A percentile compares a stretch with the other conserved stretches of the same genome.
These are phyloP conservation scores for Lithobates sylvaticus DNA, from an alignment of 2,797 vertebrate genomes.

Conservation along the genomic window DNA sequence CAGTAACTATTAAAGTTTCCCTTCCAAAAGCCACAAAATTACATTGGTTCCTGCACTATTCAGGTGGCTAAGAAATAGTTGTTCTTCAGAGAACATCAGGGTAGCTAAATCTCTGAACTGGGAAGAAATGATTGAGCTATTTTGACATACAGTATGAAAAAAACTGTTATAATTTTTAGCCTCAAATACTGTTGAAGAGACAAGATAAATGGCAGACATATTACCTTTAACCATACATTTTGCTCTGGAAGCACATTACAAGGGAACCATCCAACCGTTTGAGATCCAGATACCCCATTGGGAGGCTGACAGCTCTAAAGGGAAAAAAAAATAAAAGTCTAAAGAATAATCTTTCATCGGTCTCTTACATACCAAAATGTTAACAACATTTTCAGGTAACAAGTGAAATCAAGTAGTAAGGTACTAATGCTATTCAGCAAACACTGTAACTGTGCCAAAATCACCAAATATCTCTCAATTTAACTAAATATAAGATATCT, in stretches of 20 bases:
- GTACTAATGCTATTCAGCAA: no score
- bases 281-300: neutral
- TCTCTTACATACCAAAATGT: neutral
- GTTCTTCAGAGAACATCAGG: no score
- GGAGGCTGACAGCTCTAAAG: constrained; percentile 35
- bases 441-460: no score
- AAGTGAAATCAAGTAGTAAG: no score
- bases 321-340: constrained; percentile 14
- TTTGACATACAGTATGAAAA: neutral
- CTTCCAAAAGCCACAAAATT: no score
- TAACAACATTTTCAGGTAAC: no score
- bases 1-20: no score
- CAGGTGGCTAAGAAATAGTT: no score
- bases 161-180: neutral
- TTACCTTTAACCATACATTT: constrained; percentile 58
- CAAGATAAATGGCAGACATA: neutral
- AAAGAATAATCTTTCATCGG: neutral
- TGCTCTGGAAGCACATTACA: constrained; percentile 23
- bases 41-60: no score
- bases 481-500: no score
- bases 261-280: constrained; percentile 30
- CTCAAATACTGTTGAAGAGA: neutral
- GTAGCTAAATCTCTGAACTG: no score
- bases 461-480: no score
- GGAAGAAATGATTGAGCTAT: neutral